Conservation (phyloP, 2,113 vertebrate species). For the Miniopterus natalensis region DNA sequence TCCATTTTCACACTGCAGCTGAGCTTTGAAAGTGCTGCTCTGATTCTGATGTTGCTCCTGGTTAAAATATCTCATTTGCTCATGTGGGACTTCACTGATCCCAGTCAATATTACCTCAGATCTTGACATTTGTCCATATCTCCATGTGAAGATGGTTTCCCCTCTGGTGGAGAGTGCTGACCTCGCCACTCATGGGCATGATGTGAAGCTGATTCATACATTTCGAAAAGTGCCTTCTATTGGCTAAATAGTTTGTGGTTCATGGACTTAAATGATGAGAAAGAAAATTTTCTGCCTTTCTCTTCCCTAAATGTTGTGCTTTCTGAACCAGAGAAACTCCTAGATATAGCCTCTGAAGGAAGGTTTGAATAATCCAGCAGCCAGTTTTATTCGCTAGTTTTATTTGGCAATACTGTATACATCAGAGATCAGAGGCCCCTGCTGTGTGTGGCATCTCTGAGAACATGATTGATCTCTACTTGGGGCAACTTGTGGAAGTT, state of each 20-base stretch:
- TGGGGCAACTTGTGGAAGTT: neutral
- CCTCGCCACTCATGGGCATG: rapidly evolving
- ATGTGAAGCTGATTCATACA: neutral
- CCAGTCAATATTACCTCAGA: neutral
- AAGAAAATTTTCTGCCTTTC: neutral
- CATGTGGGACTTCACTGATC: neutral
- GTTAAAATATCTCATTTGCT: neutral
- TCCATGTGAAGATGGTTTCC: neutral
- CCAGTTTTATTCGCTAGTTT: neutral
- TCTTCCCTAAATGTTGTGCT: neutral
- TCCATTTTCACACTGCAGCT: neutral
- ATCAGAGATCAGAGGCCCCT: neutral
- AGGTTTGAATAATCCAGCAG: neutral
- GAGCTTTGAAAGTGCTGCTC: neutral
- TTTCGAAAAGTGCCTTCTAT: neutral
- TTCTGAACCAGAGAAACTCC: slow-evolving; percentile 15
- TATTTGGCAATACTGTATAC: neutral
- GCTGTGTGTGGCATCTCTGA: neutral
- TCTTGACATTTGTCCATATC: neutral
- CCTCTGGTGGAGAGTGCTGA: neutral
- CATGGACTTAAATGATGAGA: neutral
- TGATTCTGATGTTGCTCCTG: neutral
- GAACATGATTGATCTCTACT: neutral
- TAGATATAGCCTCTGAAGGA: neutral
- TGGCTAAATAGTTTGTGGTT: neutral